Evolutionary conservation across 2,113 vertebrate genomes (phyloP).

Genomic region (Progne subis): DNA sequence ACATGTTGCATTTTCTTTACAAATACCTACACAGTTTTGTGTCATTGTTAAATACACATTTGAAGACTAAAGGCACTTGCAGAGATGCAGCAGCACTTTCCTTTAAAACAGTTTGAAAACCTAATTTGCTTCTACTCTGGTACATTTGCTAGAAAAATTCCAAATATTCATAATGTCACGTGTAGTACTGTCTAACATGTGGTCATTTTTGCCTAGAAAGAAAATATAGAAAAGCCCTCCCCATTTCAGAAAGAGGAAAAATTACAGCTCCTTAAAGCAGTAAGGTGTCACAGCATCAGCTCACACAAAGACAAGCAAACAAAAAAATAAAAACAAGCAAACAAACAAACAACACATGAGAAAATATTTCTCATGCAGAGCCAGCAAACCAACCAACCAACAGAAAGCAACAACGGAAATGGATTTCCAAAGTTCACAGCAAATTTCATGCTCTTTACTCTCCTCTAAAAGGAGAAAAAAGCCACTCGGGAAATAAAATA

Average conservation of each 20-base stretch:
- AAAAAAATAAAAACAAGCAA: background rate
- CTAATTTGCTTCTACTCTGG: background rate
- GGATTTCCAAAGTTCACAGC: background rate
- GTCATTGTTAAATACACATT: background rate
- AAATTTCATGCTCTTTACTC: background rate
- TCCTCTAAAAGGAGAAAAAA: background rate
- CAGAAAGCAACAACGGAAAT: background rate
- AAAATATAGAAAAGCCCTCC: background rate
- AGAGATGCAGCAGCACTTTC: background rate
- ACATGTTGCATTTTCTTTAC: background rate
- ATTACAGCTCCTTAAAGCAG: background rate
- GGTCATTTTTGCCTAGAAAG: background rate
- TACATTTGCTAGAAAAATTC: background rate
- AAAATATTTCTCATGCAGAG: background rate
- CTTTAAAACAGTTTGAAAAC: background rate
- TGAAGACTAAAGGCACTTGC: background rate
- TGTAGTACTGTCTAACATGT: background rate
- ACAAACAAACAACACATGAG: background rate
- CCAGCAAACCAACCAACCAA: background rate
- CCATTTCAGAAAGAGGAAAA: background rate
- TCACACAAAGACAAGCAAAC: too few relatives aligned
- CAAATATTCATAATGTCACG: background rate
- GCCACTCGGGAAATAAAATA: background rate
- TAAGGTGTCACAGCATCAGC: background rate
- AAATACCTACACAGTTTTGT: background rate